These are phyloP conservation scores for Aulostomus chinensis DNA, from an alignment of 2,797 vertebrate species.

Conservation along the genomic window DNA sequence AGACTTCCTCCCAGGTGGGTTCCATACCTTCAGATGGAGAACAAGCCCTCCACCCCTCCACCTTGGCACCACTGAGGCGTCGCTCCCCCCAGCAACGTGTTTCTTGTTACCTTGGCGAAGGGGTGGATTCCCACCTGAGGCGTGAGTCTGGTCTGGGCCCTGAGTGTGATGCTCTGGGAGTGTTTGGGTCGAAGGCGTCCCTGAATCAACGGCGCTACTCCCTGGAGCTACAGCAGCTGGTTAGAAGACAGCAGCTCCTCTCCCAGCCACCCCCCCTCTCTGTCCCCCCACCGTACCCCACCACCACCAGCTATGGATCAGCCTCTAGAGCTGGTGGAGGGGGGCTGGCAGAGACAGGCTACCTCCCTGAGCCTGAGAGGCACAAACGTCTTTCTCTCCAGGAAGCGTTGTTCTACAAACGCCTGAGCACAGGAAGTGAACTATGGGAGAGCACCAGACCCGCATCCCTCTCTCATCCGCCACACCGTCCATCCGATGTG, in stretches of 20 bases:
- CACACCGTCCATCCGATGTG: constrained; percentile 68
- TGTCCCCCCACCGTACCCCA: constrained; percentile 63
- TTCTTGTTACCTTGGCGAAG: constrained; percentile 75
- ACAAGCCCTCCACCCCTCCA: constrained; percentile 67
- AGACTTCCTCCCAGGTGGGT: constrained; percentile 45
- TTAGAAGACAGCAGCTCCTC: constrained; percentile 79
- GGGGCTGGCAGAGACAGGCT: constrained; percentile 67
- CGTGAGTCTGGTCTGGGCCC: constrained; percentile 67
- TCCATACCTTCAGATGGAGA: constrained; percentile 70
- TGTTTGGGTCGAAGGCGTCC: constrained; percentile 65
- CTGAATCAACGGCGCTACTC: constrained; percentile 80
- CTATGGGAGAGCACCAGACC: constrained; percentile 78
- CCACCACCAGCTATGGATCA: constrained; percentile 54
- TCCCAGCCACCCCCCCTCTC: constrained; percentile 76
- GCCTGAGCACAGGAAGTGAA: constrained; percentile 79
- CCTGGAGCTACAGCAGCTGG: constrained; percentile 82
- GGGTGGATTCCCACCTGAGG: constrained; percentile 70
- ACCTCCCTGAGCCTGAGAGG: constrained; percentile 74
- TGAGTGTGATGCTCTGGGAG: constrained; percentile 65
- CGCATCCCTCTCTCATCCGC: constrained; percentile 77
- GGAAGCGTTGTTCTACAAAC: constrained; percentile 84
- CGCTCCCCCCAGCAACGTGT: constrained; percentile 77
- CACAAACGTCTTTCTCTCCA: constrained; percentile 87
- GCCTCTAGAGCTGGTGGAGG: constrained; percentile 37
- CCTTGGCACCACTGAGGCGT: constrained; percentile 75